Evolutionary conservation across 2,888 invertebrate species (phyloP).

Genomic region (Serripes groenlandicus): DNA sequence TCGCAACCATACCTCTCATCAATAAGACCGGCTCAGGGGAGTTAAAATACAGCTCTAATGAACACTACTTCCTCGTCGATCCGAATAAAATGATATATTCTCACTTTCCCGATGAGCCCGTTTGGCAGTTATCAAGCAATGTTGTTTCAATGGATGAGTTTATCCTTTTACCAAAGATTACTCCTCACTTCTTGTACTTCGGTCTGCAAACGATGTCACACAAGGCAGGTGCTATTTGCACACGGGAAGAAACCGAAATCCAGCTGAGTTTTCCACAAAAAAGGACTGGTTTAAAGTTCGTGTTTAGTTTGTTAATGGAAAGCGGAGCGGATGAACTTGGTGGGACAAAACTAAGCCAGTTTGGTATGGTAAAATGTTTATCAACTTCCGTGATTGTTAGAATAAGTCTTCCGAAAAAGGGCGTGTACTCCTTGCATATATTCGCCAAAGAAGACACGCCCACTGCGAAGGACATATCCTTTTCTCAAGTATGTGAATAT

Average conservation of each 20-base stretch:
- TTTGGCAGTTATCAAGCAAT: conserved; percentile 68
- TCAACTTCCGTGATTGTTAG: conserved; percentile 64
- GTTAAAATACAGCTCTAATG: conserved; percentile 70
- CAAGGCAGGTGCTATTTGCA: conserved; percentile 65
- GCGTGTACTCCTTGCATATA: conserved; percentile 65
- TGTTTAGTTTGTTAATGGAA: conserved; percentile 66
- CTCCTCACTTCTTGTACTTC: conserved; percentile 72
- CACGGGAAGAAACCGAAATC: conserved; percentile 67
- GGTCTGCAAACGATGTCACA: conserved; percentile 71
- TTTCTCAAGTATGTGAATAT: conserved; percentile 74
- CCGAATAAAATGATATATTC: conserved; percentile 73
- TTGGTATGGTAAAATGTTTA: conserved; percentile 70
- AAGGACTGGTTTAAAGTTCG: conserved; percentile 67
- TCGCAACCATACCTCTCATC: conserved; percentile 65
- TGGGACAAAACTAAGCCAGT: conserved; percentile 68
- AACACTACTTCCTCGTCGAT: conserved; percentile 71
- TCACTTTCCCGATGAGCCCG: conserved; percentile 71
- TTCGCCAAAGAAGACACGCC: conserved; percentile 73
- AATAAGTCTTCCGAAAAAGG: conserved; percentile 68
- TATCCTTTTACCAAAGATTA: conserved; percentile 70
- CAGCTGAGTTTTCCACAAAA: conserved; percentile 67
- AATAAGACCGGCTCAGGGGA: conserved; percentile 64
- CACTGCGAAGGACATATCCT: conserved; percentile 69
- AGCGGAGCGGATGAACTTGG: conserved; percentile 64
- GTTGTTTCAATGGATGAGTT: conserved; percentile 68